These are phyloP conservation scores for Neotoma lepida DNA, from an alignment of 2,113 vertebrate species.

Conservation along the genomic window DNA sequence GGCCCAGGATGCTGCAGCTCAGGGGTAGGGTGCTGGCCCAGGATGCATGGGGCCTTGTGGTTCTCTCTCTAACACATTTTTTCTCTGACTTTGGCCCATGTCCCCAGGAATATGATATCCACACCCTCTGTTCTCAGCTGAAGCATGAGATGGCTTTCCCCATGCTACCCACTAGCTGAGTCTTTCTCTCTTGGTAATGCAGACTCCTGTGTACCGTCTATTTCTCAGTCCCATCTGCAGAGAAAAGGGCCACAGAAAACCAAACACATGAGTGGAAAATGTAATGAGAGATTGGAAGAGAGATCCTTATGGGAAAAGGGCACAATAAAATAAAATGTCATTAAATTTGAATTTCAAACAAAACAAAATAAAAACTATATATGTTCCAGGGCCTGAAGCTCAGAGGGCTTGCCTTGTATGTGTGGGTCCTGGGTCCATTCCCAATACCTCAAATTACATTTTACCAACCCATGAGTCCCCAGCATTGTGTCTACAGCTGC, in stretches of 20 bases:
- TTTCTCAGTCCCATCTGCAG: neutral
- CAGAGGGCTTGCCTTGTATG: neutral
- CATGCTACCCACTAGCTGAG: too few relatives aligned
- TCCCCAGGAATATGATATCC: neutral
- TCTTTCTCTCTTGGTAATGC: neutral
- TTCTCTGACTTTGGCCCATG: neutral
- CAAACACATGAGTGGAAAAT: neutral
- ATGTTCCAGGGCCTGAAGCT: neutral
- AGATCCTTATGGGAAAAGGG: neutral
- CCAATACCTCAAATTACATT: neutral
- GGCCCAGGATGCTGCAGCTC: neutral
- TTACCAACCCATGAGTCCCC: neutral
- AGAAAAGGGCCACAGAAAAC: neutral
- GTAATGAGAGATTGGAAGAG: neutral
- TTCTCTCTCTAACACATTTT: neutral
- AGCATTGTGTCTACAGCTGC: accelerated
- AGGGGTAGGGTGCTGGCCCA: neutral
- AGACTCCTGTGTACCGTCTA: neutral
- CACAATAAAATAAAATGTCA: neutral
- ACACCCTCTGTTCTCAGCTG: neutral
- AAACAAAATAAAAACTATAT: neutral
- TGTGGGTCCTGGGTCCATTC: too few relatives aligned
- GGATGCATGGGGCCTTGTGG: neutral
- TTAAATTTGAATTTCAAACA: neutral
- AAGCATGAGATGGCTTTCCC: neutral